Conservation (phyloP, 1,140 invertebrate genomes). For the Ylistrum balloti region DNA sequence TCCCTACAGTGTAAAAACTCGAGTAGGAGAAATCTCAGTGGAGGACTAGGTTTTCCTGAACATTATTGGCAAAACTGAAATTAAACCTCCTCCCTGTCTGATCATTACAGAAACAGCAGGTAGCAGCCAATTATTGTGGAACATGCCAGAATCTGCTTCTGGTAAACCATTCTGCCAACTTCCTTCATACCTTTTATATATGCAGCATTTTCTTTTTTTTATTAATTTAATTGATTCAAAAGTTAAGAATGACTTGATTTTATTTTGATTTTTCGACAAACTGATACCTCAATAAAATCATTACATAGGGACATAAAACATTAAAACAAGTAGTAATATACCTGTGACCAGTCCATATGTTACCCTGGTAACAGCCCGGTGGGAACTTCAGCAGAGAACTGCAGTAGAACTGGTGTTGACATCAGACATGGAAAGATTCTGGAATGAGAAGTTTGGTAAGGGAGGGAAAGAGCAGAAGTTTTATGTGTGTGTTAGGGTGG, state of each 20-base stretch:
- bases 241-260: neutral
- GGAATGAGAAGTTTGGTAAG: neutral
- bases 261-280: neutral
- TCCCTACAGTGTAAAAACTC: slow-evolving; percentile 29
- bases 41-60: slow-evolving; percentile 32
- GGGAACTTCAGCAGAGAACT: neutral
- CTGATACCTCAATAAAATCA: neutral
- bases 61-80: slow-evolving; percentile 39
- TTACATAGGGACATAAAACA: too few species aligned
- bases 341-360: too few species aligned
- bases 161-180: slow-evolving; percentile 37
- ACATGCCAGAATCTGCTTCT: neutral
- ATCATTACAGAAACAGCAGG: slow-evolving; percentile 38
- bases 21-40: neutral
- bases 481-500: neutral
- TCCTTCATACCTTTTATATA: neutral
- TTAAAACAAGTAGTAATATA: too few species aligned
- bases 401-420: neutral
- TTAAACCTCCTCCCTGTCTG: slow-evolving; percentile 9
- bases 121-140: slow-evolving; percentile 3
- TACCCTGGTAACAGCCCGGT: neutral
- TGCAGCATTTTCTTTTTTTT: neutral
- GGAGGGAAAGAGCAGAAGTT: neutral
- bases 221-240: neutral
- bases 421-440: neutral